Evolutionary conservation across 1,140 invertebrate genomes (phyloP).

Genomic region (Eufriesea mexicana): DNA sequence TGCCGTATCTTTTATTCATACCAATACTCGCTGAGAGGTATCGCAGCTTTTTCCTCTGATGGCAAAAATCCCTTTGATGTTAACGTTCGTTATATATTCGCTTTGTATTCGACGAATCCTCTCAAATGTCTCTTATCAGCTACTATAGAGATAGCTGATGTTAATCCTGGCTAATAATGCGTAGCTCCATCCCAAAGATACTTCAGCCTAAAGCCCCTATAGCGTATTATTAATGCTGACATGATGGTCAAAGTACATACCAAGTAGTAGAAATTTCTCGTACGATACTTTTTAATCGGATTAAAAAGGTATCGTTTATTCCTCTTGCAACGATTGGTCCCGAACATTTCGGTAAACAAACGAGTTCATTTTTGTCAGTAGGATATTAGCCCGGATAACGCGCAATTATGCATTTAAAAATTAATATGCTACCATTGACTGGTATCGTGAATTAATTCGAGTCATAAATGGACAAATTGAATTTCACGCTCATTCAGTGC

Average conservation of each 20-base stretch:
- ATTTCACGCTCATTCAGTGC: no score
- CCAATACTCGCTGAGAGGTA: conserved; percentile 10
- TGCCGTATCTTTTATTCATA: conserved; percentile 23
- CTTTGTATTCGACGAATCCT: conserved; percentile 48
- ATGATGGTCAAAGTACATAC: neutral
- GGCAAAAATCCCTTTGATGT: conserved; percentile 45
- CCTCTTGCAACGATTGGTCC: neutral
- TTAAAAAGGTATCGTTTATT: conserved; percentile 3
- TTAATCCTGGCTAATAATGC: conserved; percentile 49
- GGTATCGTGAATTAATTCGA: no score
- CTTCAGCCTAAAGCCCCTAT: conserved; percentile 11
- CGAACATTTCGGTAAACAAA: neutral
- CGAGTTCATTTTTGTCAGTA: no score
- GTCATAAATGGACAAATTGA: no score
- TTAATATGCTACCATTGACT: no score
- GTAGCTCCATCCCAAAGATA: conserved; percentile 17
- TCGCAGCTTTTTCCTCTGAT: conserved; percentile 9
- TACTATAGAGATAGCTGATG: neutral
- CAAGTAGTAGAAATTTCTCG: neutral
- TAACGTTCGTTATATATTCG: conserved; percentile 43
- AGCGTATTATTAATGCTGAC: conserved; percentile 29
- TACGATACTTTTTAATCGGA: neutral
- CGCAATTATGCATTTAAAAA: no score
- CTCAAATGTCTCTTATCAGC: conserved; percentile 38
- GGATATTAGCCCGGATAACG: no score